phyloP scores from a whole-genome alignment of 2,888 invertebrate genomes.

The Cetonia aurata region DNA sequence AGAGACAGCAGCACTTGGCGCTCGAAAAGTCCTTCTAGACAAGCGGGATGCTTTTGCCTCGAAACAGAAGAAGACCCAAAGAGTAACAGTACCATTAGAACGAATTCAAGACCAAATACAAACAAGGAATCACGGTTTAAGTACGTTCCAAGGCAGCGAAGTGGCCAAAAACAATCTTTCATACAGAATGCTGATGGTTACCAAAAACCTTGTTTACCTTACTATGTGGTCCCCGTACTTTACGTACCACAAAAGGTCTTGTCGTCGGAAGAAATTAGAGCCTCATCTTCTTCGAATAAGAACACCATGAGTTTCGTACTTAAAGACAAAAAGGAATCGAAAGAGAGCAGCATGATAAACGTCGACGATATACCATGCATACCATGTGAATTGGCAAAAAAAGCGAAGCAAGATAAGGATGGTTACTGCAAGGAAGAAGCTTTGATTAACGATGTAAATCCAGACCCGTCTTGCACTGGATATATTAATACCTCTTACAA shows the following conservation, averaged over 20 bases:
- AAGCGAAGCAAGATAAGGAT: not conserved
- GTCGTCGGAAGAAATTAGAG: conserved; percentile 42
- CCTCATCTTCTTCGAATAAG: conserved; percentile 12
- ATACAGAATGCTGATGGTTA: not conserved
- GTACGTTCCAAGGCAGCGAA: conserved; percentile 14
- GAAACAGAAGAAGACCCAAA: not conserved
- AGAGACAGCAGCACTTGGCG: conserved; percentile 4
- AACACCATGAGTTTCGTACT: conserved; percentile 15
- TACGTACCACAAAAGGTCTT: conserved; percentile 52
- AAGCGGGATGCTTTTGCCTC: no score
- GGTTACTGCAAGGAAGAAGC: not conserved
- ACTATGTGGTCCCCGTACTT: conserved; percentile 53
- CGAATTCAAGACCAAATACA: not conserved
- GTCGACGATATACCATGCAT: conserved; percentile 30
- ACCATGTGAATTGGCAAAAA: conserved; percentile 10
- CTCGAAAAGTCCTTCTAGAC: not conserved
- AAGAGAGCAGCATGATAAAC: conserved; percentile 2
- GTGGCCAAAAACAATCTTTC: not conserved
- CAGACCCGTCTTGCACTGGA: conserved; percentile 24
- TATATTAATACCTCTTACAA: conserved; percentile 22
- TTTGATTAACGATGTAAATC: conserved; percentile 8
- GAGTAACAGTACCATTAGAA: not conserved
- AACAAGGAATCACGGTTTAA: conserved; percentile 13
- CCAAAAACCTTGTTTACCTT: conserved; percentile 44
- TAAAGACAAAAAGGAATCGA: conserved; percentile 14